A percentile compares a stretch with the other conserved stretches of the same genome.
These are phyloP conservation scores for Hoplostethus mediterraneus DNA, from an alignment of 2,797 vertebrate genomes.

Conservation along the genomic window DNA sequence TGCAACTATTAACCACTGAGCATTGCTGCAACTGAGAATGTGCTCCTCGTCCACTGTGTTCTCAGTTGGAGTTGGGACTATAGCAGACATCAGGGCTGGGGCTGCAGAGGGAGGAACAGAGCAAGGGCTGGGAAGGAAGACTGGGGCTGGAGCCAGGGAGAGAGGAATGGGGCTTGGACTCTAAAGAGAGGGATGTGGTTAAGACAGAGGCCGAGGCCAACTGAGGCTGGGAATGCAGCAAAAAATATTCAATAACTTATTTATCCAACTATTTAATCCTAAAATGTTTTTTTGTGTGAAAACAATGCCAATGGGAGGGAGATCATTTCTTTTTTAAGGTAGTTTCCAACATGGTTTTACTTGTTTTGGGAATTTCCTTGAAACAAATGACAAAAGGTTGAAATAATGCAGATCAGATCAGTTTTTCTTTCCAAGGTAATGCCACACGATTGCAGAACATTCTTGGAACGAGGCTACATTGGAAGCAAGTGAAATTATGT, in stretches of 20 bases:
- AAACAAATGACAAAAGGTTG: background rate
- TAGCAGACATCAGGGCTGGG: conserved; percentile 57
- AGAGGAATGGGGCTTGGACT: conserved; percentile 56
- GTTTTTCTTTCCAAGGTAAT: conserved; percentile 7
- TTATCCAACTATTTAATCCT: conserved; percentile 47
- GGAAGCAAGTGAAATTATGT: conserved; percentile 30
- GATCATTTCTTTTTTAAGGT: conserved; percentile 19
- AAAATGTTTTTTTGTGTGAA: conserved; percentile 21
- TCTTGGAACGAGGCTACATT: conserved; percentile 32
- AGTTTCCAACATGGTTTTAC: conserved; percentile 25
- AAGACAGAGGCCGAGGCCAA: conserved; percentile 42
- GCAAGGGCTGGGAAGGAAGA: conserved; percentile 54
- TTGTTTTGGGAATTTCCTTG: conserved; percentile 4
- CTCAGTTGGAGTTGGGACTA: conserved; percentile 39
- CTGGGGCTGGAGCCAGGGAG: conserved; percentile 60
- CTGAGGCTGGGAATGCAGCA: conserved; percentile 49
- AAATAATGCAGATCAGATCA: background rate
- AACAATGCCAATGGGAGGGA: conserved; percentile 35
- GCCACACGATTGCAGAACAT: conserved; percentile 21
- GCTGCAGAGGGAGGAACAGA: conserved; percentile 58
- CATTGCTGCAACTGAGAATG: background rate
- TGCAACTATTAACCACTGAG: no score
- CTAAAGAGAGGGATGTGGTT: conserved; percentile 63
- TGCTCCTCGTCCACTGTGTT: conserved; percentile 20
- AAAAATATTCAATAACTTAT: conserved; percentile 26